Base-by-base conservation (phyloP, 2,113 vertebrate species). In the Lanius ludovicianus region DNA sequence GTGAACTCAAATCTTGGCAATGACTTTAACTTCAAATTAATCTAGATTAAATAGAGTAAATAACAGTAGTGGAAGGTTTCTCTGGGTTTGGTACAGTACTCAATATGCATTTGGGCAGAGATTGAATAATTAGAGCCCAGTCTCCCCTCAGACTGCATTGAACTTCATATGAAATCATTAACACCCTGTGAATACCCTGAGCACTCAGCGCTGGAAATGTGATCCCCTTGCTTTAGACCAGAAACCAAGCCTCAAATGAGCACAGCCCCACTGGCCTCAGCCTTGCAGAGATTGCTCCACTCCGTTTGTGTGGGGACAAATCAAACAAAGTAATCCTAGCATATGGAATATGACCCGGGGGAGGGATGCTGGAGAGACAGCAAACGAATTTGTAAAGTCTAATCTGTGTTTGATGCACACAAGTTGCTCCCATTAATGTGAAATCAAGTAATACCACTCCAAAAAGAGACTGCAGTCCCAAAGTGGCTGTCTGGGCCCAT, bases 341-440 rank as follows among this genome's bases (percentile, higher is more conserved):
- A 96, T 67, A 94, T 85, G 91, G 91, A 93, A 82, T 65, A 73
- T 81, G 96, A 93, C 65, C 86, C 76, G 92, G 92, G 84, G 94
- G 92, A 96, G 92, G 95, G 89, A 92, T 89, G 75, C 69, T 93
- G 92, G 69, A 93, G 70, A 95, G 74, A 89, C 53, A 56, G 93
- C 85, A 94, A 85, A 81, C 39, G 39, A 23, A 89, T 94, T 80
- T 95, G 85, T 55, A 22, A 55, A 89, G 77, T 55, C 69, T 87
- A 33, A 84, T 81, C 80, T 93, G 56, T 77, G 68, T 94, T 90
- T 93, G 89, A 94, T 86, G 85, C 71, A 88, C 35, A 60, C 56
- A 91, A 90, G 84, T 67, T 77, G 79, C 88, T 96, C 52, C 76
- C 73, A 78, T 93, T 94, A 96, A 94, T 17, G 64, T 44, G 60